Percentiles rank a stretch among this genome's conserved stretches.
Conservation (phyloP, 1,140 invertebrate genomes). For the Leguminivora glycinivorella region DNA sequence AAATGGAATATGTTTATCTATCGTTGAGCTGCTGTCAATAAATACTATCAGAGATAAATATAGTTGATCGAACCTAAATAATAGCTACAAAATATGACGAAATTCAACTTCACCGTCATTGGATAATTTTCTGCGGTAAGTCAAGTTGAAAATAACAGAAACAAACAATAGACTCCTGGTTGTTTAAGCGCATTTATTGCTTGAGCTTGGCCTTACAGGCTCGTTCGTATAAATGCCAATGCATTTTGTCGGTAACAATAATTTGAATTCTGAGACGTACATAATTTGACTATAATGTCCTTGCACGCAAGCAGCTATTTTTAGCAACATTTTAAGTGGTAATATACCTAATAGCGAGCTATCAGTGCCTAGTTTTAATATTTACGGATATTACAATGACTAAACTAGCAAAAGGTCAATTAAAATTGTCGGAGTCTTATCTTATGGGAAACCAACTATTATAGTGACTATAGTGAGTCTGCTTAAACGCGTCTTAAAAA, state of each 20-base stretch:
- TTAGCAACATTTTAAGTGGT: neutral
- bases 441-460: neutral
- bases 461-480: neutral
- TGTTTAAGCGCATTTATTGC: neutral
- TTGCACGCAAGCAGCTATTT: neutral
- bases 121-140: neutral
- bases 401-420: neutral
- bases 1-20: too few species aligned
- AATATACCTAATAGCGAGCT: neutral
- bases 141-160: neutral
- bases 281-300: neutral
- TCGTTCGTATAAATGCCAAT: constrained; percentile 11
- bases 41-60: too few species aligned
- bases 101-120: neutral
- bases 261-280: constrained; percentile 1
- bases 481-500: neutral
- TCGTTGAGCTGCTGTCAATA: too few species aligned
- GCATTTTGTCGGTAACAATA: neutral
- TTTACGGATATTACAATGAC: neutral
- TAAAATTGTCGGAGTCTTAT: neutral
- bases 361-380: neutral
- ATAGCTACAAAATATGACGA: neutral
- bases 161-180: neutral
- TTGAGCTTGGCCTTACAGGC: constrained; percentile 2
- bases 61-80: too few species aligned